A percentile compares a stretch with the other conserved stretches of the same genome.
These are phyloP conservation scores for Eueides isabella DNA, from an alignment of 1,140 invertebrate genomes.

Conservation along the genomic window DNA sequence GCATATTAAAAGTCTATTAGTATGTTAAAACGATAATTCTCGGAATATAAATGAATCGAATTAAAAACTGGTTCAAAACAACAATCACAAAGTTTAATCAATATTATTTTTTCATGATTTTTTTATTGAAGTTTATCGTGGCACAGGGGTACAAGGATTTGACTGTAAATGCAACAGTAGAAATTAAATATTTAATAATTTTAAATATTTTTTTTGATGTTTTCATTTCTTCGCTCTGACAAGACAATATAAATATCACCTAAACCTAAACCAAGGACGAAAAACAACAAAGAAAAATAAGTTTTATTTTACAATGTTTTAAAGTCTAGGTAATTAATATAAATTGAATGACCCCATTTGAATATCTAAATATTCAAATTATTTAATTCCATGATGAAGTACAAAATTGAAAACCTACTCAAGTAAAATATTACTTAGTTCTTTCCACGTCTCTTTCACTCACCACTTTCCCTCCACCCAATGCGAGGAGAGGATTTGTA, in stretches of 20 bases:
- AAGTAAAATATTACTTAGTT: background rate
- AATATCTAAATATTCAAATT: background rate
- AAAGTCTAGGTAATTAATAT: background rate
- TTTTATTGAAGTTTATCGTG: background rate
- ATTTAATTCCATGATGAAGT: background rate
- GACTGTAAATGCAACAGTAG: no score
- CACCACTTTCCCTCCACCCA: constrained; percentile 89
- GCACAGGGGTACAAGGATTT: no score
- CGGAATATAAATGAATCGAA: background rate
- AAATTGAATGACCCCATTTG: background rate
- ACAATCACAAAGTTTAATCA: constrained; percentile 21
- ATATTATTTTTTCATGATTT: background rate
- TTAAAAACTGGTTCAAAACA: constrained; percentile 1
- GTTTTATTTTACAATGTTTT: background rate
- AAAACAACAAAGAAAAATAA: background rate
- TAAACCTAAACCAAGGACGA: no score
- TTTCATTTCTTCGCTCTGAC: no score
- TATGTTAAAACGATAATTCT: constrained; percentile 2
- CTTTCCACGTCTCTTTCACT: constrained; percentile 45
- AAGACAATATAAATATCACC: no score
- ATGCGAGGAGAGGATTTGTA: constrained; percentile 87
- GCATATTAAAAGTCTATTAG: background rate
- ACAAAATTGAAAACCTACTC: background rate
- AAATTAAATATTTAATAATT: no score
- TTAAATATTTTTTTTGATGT: no score